These are phyloP conservation scores for Ptilodon capucinus DNA, from an alignment of 2,888 invertebrate species.

Conservation along the genomic window DNA sequence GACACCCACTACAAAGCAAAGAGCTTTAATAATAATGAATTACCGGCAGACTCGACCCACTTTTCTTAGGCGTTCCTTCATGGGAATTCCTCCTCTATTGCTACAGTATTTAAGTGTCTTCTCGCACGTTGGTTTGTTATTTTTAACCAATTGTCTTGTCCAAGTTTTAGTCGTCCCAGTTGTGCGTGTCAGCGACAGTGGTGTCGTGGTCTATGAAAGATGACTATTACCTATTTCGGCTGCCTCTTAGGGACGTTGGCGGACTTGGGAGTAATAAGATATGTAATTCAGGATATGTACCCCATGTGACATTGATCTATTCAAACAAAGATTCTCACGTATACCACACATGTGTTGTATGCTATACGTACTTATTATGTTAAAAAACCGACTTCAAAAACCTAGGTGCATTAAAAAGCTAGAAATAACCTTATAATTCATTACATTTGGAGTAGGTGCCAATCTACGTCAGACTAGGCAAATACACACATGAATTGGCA, in stretches of 20 bases:
- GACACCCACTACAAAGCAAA: constrained; percentile 13
- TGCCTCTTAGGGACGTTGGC: not conserved
- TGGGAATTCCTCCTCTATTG: not conserved
- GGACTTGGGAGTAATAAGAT: not conserved
- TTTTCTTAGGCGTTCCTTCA: constrained; percentile 3
- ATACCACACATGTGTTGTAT: too few relatives aligned
- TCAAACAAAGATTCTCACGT: too few relatives aligned
- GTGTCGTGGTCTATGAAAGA: constrained; percentile 32
- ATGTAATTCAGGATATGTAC: not conserved
- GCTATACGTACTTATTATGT: too few relatives aligned
- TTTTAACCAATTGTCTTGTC: constrained; percentile 33
- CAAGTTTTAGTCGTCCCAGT: constrained; percentile 31
- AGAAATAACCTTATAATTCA: too few relatives aligned
- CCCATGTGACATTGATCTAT: not conserved
- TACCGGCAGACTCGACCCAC: constrained; percentile 23
- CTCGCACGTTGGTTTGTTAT: constrained; percentile 5
- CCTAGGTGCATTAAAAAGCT: too few relatives aligned
- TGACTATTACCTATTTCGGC: constrained; percentile 19
- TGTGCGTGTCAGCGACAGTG: constrained; percentile 29
- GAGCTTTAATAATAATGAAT: constrained; percentile 35
- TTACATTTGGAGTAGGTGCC: too few relatives aligned
- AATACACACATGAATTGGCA: too few relatives aligned
- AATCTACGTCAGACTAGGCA: too few relatives aligned
- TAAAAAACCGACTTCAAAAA: too few relatives aligned
- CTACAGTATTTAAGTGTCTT: constrained; percentile 5